Evolutionary conservation across 2,888 invertebrate species (phyloP), one percentile per base, ranked within the genome.

Genomic region (Altica lythri): DNA sequence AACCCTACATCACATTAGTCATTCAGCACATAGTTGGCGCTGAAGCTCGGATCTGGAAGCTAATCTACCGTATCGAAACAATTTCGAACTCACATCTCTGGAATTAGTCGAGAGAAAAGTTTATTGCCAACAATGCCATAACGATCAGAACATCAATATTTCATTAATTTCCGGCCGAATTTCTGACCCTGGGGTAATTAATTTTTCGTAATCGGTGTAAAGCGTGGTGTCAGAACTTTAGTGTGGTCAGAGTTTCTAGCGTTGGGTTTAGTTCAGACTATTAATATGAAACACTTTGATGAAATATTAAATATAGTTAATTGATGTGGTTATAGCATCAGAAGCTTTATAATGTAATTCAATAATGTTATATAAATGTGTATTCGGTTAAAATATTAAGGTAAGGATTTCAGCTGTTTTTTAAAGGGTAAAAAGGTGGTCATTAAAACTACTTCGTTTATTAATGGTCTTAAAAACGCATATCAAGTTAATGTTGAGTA

Each of bases 161-260:
- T 49, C 48, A 49, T 40, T 49, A 65, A 50, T 49, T 44, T 55
- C 61, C 40, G 40, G 25, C 40, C 12, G 14, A 34, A 34, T 2
- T 6, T 25, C 18, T 12, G 40, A 9, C 22, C 10, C 13, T 2
- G 22, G 14, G 22, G 13, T 40, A 22, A 40, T 40, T 40, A 40
- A 40, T 40, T 40, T 40, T 40, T 40, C 22, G 40, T 13, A 16
- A 40, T 2, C 6, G 40, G 3, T 9, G 25, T 6, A 25, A 4
- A 22, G 13, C n/a, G 2, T 16, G 12, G 40, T 40, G 40, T 40
- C 40, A 25, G 22, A 40, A 40, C 22, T 40, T 16, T 34, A 4
- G 16, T 34, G 14, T 9, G 14, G 16, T 4, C 34, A 8, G 16
- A 34, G 16, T 34, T 34, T n/a, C n/a, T n/a, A n/a, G n/a, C n/a